phyloP scores from a whole-genome alignment of 23 tunicate genomes.

The Phallusia fumigata region DNA sequence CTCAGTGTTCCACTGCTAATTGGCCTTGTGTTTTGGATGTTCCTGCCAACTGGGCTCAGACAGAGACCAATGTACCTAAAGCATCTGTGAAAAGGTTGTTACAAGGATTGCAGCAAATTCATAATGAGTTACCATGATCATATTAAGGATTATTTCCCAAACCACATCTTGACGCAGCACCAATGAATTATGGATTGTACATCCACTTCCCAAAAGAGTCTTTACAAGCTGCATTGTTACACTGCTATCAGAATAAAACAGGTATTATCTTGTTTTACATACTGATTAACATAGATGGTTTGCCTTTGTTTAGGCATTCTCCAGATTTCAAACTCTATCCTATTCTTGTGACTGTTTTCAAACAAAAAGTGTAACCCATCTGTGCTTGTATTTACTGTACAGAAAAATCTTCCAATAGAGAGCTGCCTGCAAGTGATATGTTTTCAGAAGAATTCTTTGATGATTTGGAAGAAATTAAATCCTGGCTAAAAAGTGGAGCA shows the following conservation, averaged over 20 bases:
- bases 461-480: slow-evolving; percentile 12
- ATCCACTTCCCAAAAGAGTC: no score
- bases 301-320: no score
- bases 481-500: background rate
- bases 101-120: slow-evolving; percentile 12
- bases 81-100: slow-evolving; percentile 33
- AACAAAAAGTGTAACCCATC: background rate
- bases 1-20: background rate
- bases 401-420: background rate
- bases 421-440: background rate
- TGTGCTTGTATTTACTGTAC: background rate
- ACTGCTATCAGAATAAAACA: background rate
- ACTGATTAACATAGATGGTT: slow-evolving; percentile 46
- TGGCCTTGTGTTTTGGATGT: background rate
- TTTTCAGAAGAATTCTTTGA: no score
- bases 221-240: no score
- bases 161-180: background rate
- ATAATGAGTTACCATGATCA: slow-evolving; percentile 30
- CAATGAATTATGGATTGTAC: no score
- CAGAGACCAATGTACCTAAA: slow-evolving; percentile 48
- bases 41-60: slow-evolving; percentile 42
- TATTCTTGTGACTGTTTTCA: slow-evolving; percentile 21
- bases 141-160: slow-evolving; percentile 24
- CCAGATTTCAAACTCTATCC: no score
- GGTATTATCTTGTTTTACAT: background rate